A percentile compares a stretch with the other conserved stretches of the same genome.
phyloP scores from a whole-genome alignment of 2,113 vertebrate genomes.

The Notothenia rossii region DNA sequence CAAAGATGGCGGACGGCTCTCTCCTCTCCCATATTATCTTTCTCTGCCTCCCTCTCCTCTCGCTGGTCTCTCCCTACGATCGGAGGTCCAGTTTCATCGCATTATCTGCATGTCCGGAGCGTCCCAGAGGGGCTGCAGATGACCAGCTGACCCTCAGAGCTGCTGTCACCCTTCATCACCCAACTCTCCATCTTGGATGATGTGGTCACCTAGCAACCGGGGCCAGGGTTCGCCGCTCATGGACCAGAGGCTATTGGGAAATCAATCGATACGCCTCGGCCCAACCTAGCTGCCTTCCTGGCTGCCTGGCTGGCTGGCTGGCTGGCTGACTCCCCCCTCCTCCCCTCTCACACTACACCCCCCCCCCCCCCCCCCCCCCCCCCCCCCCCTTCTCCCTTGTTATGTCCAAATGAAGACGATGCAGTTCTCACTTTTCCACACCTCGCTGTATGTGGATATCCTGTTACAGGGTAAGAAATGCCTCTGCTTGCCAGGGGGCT shows the following conservation, averaged over 20 bases:
- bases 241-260: constrained; percentile 88
- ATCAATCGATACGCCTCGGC: constrained; percentile 83
- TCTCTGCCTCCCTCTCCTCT: constrained; percentile 26
- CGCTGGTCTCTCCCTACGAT: constrained; percentile 24
- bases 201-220: constrained; percentile 89
- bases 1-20: constrained; percentile 49
- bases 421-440: constrained; percentile 81
- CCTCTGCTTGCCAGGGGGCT: constrained; percentile 74
- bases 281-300: constrained; percentile 75
- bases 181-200: constrained; percentile 87
- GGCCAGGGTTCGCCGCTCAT: constrained; percentile 86
- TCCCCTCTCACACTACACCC: not conserved
- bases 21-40: constrained; percentile 29
- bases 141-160: constrained; percentile 84
- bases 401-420: constrained; percentile 81
- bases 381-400: constrained; percentile 67
- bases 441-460: constrained; percentile 76
- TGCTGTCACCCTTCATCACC: constrained; percentile 85
- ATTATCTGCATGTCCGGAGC: constrained; percentile 78
- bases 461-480: constrained; percentile 81
- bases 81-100: constrained; percentile 76
- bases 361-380: constrained; percentile 32
- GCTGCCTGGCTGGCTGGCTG: constrained; percentile 66
- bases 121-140: constrained; percentile 81
- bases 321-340: constrained; percentile 11